Percentiles rank a stretch among this genome's conserved stretches.
Evolutionary conservation across 2,797 vertebrate genomes (phyloP).

Genomic region (Manis pentadactyla): DNA sequence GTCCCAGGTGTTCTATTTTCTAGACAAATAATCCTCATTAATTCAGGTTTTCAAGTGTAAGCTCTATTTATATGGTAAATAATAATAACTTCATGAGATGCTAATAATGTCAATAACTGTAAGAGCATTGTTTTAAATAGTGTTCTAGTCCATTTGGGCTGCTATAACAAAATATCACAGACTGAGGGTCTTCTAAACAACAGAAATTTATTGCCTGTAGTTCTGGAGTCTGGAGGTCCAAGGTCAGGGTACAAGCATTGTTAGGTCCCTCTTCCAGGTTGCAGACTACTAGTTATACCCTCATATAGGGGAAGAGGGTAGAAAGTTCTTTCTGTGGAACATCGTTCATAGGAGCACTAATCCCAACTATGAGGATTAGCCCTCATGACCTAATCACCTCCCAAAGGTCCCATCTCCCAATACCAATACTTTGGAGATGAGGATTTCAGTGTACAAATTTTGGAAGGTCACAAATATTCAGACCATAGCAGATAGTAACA

Average conservation of each 20-base stretch:
- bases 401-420: neutral
- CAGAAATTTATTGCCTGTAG: neutral
- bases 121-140: neutral
- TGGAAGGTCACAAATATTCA: neutral
- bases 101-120: neutral
- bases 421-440: neutral
- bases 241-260: neutral
- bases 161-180: neutral
- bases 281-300: neutral
- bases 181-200: neutral
- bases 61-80: neutral
- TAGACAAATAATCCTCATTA: neutral
- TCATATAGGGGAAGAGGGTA: neutral
- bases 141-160: neutral
- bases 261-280: neutral
- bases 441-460: neutral
- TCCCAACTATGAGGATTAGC: neutral
- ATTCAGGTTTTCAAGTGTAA: slow-evolving; percentile 13
- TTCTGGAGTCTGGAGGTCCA: neutral
- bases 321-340: neutral
- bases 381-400: neutral
- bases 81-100: neutral
- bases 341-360: neutral
- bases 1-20: neutral
- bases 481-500: neutral